phyloP scores from a whole-genome alignment of 2,888 invertebrate genomes.

The Dexiosoma caninum region DNA sequence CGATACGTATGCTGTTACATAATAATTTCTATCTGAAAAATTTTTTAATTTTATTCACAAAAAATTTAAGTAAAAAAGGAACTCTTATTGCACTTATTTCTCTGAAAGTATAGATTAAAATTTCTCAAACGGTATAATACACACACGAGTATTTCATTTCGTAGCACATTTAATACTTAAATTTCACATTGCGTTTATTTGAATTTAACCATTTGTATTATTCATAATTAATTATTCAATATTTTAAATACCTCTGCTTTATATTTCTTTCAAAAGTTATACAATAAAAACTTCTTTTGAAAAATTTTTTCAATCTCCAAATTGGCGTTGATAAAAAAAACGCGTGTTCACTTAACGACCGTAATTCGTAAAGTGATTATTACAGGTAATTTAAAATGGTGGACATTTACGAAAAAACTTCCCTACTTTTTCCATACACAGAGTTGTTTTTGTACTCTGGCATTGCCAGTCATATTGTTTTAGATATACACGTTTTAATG shows the following conservation, averaged over 20 bases:
- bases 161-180: background rate
- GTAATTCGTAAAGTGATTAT: constrained; percentile 75
- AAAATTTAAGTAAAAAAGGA: too few relatives aligned
- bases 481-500: too few relatives aligned
- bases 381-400: constrained; percentile 56
- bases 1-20: constrained; percentile 16
- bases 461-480: too few relatives aligned
- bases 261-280: constrained; percentile 76
- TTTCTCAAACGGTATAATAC: background rate
- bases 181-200: background rate
- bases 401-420: constrained; percentile 21
- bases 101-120: too few relatives aligned
- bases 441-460: constrained; percentile 22
- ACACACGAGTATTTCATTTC: background rate
- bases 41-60: background rate
- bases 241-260: constrained; percentile 69
- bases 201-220: background rate
- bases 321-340: constrained; percentile 72
- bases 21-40: background rate
- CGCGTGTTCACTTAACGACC: constrained; percentile 77
- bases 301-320: constrained; percentile 71
- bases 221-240: constrained; percentile 46
- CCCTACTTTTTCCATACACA: constrained; percentile 12
- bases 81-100: too few relatives aligned
- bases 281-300: constrained; percentile 76